phyloP scores from a whole-genome alignment of 2,797 vertebrate genomes.

The Micromesistius poutassou region DNA sequence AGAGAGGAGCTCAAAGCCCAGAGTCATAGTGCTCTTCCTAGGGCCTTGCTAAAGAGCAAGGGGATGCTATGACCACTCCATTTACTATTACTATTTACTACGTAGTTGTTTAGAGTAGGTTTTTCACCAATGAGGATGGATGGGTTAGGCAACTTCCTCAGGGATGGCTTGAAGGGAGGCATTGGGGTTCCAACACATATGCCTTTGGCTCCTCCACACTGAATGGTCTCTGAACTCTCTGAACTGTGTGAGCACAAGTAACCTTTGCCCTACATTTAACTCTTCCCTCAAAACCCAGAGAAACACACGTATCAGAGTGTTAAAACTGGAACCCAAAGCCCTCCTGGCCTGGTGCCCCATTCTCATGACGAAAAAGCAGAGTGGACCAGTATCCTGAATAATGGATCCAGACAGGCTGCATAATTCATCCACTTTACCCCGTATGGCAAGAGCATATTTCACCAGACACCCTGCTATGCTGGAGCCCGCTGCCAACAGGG shows the following conservation, averaged over 20 bases:
- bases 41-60: not conserved
- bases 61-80: not conserved
- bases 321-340: slow-evolving; percentile 17
- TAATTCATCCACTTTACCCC: slow-evolving; percentile 72
- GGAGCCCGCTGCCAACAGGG: not conserved
- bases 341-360: slow-evolving; percentile 44
- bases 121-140: not conserved
- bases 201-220: not conserved
- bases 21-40: not conserved
- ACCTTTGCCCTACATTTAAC: not conserved
- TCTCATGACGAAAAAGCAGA: slow-evolving; percentile 62
- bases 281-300: not conserved
- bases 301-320: not conserved
- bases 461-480: slow-evolving; percentile 39
- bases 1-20: not conserved
- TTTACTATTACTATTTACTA: not conserved
- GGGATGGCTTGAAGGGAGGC: not conserved
- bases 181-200: not conserved
- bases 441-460: slow-evolving; percentile 66
- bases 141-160: not conserved
- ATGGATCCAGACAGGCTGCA: slow-evolving; percentile 65
- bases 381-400: slow-evolving; percentile 64
- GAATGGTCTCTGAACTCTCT: not conserved
- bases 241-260: not conserved
- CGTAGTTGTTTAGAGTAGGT: not conserved